These are phyloP conservation scores for Urocyon cinereoargenteus DNA, from an alignment of 2,797 vertebrate genomes.

Conservation along the genomic window DNA sequence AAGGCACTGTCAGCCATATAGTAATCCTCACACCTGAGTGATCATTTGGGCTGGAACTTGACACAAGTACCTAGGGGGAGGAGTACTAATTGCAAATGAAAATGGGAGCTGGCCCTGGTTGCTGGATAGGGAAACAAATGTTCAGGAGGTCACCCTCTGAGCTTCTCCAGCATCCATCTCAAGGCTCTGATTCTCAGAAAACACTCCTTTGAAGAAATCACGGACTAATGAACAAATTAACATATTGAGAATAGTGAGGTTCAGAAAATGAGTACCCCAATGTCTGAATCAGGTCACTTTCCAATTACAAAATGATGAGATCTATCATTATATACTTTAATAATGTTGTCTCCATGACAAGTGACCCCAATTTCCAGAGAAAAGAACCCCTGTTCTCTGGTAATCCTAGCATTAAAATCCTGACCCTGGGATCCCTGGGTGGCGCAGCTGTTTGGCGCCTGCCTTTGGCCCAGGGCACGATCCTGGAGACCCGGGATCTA, in stretches of 20 bases:
- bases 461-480: no score
- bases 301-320: background rate
- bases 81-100: background rate
- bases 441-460: no score
- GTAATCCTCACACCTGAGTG: background rate
- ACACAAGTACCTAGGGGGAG: background rate
- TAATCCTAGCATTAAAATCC: slow-evolving; percentile 11
- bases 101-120: no score
- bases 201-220: background rate
- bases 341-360: background rate
- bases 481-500: no score
- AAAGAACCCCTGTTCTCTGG: background rate
- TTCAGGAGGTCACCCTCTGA: no score
- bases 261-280: background rate
- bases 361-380: background rate
- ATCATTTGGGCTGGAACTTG: background rate
- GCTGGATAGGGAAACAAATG: background rate
- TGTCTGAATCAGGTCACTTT: background rate
- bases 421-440: no score
- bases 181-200: background rate
- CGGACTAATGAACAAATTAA: background rate
- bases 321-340: background rate
- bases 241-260: rapidly evolving
- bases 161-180: no score
- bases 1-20: rapidly evolving